Conservation (phyloP, 53 echinoderm and acorn worm species). For the Holothuria scabra region DNA sequence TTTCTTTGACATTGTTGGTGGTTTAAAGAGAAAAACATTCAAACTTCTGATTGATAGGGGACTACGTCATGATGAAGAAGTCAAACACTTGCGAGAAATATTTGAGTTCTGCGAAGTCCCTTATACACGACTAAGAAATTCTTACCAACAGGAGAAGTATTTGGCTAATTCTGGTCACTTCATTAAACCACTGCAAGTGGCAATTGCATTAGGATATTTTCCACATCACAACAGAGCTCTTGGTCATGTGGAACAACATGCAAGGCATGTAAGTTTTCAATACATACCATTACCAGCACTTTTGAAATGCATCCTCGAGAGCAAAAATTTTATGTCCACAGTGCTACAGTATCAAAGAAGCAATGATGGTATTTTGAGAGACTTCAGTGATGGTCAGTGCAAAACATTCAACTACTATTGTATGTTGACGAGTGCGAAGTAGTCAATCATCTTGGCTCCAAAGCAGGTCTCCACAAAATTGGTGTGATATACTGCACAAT, state of each 20-base stretch:
- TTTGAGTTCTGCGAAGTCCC: neutral
- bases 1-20: neutral
- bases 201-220: slow-evolving; percentile 18
- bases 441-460: slow-evolving; percentile 39
- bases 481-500: slow-evolving; percentile 51
- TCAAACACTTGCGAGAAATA: neutral
- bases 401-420: slow-evolving; percentile 43
- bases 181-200: neutral
- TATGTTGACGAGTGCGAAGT: slow-evolving; percentile 58
- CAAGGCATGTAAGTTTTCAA: slow-evolving; percentile 50
- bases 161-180: slow-evolving; percentile 4
- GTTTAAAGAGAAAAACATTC: neutral
- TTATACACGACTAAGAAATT: neutral
- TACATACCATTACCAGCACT: slow-evolving; percentile 59
- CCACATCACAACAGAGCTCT: neutral
- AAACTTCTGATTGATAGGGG: neutral
- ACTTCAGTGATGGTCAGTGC: slow-evolving; percentile 55
- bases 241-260: slow-evolving; percentile 53
- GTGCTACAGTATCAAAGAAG: slow-evolving; percentile 36
- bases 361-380: slow-evolving; percentile 49
- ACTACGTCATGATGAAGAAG: neutral
- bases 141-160: neutral
- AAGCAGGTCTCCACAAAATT: slow-evolving; percentile 51
- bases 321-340: slow-evolving; percentile 45
- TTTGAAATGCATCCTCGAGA: slow-evolving; percentile 56